phyloP scores from a whole-genome alignment of 2,797 vertebrate genomes.

The Acrocephalus scirpaceus region DNA sequence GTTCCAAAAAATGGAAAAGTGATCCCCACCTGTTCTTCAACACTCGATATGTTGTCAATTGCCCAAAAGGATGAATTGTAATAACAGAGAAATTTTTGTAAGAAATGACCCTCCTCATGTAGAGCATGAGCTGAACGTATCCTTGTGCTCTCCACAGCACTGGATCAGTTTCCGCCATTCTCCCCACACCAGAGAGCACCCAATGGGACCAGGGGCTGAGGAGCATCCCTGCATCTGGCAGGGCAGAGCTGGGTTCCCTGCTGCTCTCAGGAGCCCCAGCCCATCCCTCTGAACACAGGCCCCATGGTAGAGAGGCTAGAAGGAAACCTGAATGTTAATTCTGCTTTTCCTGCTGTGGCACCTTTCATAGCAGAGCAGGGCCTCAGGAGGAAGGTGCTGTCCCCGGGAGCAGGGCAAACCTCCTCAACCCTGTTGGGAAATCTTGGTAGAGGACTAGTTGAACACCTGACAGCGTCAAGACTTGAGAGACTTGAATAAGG shows the following conservation, averaged over 20 bases:
- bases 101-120: no score
- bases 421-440: neutral
- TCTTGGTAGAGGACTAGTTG: no score
- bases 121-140: neutral
- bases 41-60: no score
- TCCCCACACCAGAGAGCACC: neutral
- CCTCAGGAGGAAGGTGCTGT: neutral
- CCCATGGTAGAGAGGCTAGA: neutral
- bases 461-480: neutral
- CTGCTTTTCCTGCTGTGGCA: neutral
- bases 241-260: neutral
- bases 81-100: no score
- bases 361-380: neutral
- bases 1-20: no score
- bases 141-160: neutral
- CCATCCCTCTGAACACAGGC: neutral
- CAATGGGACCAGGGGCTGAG: neutral
- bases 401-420: neutral
- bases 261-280: neutral
- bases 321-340: neutral
- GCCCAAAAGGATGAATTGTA: no score
- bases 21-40: no score
- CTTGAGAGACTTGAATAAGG: neutral
- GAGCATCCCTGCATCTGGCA: neutral
- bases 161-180: neutral